phyloP scores from a whole-genome alignment of 1,140 invertebrate genomes.

The Alviniconcha marisindica region DNA sequence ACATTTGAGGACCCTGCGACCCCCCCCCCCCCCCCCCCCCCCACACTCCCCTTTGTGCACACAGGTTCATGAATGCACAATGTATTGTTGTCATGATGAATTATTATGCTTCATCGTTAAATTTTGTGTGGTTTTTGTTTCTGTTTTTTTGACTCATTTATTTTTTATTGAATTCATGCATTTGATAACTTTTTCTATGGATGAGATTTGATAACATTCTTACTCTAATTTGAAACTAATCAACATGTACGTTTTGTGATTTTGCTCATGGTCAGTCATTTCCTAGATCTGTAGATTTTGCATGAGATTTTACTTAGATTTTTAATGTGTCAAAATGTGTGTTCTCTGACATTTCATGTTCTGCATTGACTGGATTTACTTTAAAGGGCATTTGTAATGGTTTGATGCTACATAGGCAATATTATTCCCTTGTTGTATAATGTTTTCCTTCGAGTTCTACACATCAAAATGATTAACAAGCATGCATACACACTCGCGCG shows the following conservation, averaged over 20 bases:
- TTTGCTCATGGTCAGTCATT: conserved; percentile 17
- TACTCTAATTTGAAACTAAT: conserved; percentile 5
- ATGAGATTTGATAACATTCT: conserved; percentile 33
- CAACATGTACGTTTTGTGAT: conserved; percentile 12
- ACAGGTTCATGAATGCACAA: background rate
- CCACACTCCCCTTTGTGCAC: background rate
- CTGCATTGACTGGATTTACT: no score
- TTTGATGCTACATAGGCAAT: no score
- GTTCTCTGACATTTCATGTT: no score
- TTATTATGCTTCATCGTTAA: background rate
- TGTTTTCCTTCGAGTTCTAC: no score
- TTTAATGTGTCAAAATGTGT: conserved; percentile 14
- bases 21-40: no score
- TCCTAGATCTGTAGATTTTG: conserved; percentile 34
- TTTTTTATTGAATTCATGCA: background rate
- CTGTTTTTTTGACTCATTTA: background rate
- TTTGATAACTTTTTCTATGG: conserved; percentile 28
- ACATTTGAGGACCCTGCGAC: no score
- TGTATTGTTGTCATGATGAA: background rate
- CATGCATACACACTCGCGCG: no score
- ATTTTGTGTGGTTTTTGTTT: background rate
- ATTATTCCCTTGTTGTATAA: no score
- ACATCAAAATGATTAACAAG: no score
- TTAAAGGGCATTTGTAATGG: no score
- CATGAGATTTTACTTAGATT: conserved; percentile 29